Evolutionary conservation across 1,140 invertebrate genomes (phyloP).

Genomic region (Hormaphis cornu): DNA sequence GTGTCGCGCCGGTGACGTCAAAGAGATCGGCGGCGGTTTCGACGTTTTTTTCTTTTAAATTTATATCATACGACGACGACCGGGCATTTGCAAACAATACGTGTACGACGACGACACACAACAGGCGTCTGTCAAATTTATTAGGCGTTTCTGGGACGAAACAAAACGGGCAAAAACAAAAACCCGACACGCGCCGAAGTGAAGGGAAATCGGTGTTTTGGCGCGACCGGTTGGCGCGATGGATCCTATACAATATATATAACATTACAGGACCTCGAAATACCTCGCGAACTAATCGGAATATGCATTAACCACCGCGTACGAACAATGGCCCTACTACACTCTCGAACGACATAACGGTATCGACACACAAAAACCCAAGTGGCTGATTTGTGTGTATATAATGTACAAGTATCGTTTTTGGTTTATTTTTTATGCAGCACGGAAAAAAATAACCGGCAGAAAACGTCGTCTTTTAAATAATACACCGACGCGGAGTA

Average conservation of each 20-base stretch:
- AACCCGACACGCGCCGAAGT: not conserved
- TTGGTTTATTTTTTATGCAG: no score
- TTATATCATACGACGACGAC: no score
- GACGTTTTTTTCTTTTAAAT: no score
- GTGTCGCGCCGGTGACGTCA: not conserved
- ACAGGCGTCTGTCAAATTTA: slow-evolving; percentile 32
- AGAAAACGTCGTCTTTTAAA: not conserved
- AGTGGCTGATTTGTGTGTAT: no score
- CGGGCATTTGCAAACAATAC: slow-evolving; percentile 28
- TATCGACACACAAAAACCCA: slow-evolving; percentile 12
- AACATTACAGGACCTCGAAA: no score
- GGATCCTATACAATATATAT: not conserved
- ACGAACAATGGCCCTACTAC: slow-evolving; percentile 7
- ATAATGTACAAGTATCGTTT: not conserved
- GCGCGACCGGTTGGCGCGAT: slow-evolving; percentile 7
- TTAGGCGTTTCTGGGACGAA: slow-evolving; percentile 30
- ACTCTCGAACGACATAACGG: not conserved
- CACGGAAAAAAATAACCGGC: no score
- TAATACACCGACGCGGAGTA: not conserved
- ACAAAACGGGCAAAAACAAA: not conserved
- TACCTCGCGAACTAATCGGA: slow-evolving; percentile 26
- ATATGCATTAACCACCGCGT: not conserved
- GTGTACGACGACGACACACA: no score
- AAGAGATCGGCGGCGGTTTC: not conserved
- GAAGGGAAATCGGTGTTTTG: not conserved